A percentile compares a stretch with the other conserved stretches of the same genome.
Evolutionary conservation across 2,113 vertebrate species (phyloP).

Genomic region (Peromyscus polionotus): DNA sequence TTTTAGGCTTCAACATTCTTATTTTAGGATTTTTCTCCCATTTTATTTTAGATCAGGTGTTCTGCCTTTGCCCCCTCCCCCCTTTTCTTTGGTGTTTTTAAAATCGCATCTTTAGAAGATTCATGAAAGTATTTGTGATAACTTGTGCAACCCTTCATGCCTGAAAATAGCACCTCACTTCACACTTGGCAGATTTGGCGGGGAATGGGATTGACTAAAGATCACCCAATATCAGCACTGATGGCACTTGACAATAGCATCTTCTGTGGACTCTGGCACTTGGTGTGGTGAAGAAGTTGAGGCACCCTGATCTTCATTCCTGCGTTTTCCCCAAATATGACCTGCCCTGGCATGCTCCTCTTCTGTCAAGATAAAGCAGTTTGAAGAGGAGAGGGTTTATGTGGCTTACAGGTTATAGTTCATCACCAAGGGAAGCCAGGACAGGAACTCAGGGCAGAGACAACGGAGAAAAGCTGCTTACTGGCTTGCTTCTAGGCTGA

Average conservation of each 20-base stretch:
- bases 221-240: neutral
- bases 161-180: neutral
- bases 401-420: neutral
- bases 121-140: neutral
- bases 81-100: too few relatives aligned
- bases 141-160: neutral
- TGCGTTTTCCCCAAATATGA: neutral
- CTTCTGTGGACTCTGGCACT: conserved; percentile 12
- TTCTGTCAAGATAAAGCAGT: neutral
- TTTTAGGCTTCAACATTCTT: too few relatives aligned
- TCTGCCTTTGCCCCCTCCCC: too few relatives aligned
- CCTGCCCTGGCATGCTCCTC: neutral
- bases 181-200: neutral
- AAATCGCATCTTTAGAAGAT: neutral
- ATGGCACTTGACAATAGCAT: neutral
- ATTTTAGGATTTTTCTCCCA: too few relatives aligned
- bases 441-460: neutral
- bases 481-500: neutral
- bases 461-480: neutral
- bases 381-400: neutral
- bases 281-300: neutral
- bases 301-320: neutral
- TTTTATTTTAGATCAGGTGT: too few relatives aligned
- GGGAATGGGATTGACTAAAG: neutral
- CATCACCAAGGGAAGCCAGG: neutral